These are phyloP conservation scores for rabbit (Oryctolagus cuniculus) DNA, from an alignment of 2,113 vertebrate genomes.

Conservation along the genomic window mOryCun1.1 NC_091443.1:58747501-58748000, in stretches of 20 bases:
- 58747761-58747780: background rate
- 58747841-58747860: background rate
- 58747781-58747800: background rate
- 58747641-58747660: background rate
- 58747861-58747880: slow-evolving; percentile 2
- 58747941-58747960: too few relatives aligned
- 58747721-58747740: background rate
- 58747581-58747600: background rate
- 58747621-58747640: background rate
- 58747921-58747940: too few relatives aligned
- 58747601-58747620: background rate
- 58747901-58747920: background rate
- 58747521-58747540: background rate
- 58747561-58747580: background rate
- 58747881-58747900: slow-evolving; percentile 41
- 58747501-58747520: background rate
- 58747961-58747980: too few relatives aligned
- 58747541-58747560: background rate
- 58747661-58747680: background rate
- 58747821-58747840: background rate
- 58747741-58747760: background rate
- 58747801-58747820: background rate
- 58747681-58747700: background rate
- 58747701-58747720: background rate
- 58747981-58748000: too few relatives aligned